Conservation (phyloP, 2,888 invertebrate genomes). For the Cheilosia grossa region DNA sequence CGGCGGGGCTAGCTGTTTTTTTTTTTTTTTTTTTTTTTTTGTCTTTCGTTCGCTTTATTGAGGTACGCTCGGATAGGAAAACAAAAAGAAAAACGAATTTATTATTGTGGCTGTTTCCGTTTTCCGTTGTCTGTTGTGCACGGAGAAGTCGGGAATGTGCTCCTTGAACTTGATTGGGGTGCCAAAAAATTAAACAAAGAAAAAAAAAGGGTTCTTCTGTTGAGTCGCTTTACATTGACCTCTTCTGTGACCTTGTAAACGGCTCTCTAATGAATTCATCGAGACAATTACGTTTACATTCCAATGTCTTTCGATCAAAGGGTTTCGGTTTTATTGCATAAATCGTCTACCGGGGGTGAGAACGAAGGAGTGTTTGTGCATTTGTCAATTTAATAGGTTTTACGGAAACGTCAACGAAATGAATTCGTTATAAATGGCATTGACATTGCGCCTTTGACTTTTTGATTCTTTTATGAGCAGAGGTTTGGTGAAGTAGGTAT, state of each 20-base stretch:
- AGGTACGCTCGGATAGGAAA: conserved; percentile 24
- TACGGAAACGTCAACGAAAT: conserved; percentile 26
- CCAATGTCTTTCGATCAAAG: conserved; percentile 54
- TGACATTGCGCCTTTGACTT: conserved; percentile 1
- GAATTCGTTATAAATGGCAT: conserved; percentile 24
- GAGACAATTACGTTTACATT: conserved; percentile 61
- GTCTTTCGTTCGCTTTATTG: conserved; percentile 29
- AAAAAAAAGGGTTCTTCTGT: conserved; percentile 41
- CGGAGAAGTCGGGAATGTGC: conserved; percentile 33
- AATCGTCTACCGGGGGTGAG: conserved; percentile 15
- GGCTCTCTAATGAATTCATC: conserved; percentile 60
- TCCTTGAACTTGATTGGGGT: conserved; percentile 75
- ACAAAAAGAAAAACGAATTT: conserved; percentile 63
- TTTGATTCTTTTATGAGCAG: no score
- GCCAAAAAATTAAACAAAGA: conserved; percentile 45
- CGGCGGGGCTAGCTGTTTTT: conserved; percentile 4
- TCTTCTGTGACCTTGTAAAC: conserved; percentile 60
- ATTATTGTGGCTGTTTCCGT: conserved; percentile 69
- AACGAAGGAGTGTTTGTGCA: background rate
- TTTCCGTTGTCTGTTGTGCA: conserved; percentile 68
- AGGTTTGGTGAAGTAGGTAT: no score
- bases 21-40: background rate
- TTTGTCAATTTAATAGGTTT: conserved; percentile 35
- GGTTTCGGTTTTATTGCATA: conserved; percentile 35
- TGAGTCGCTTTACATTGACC: conserved; percentile 57